phyloP scores from a whole-genome alignment of 2,797 vertebrate species.

The Botia kubotai region DNA sequence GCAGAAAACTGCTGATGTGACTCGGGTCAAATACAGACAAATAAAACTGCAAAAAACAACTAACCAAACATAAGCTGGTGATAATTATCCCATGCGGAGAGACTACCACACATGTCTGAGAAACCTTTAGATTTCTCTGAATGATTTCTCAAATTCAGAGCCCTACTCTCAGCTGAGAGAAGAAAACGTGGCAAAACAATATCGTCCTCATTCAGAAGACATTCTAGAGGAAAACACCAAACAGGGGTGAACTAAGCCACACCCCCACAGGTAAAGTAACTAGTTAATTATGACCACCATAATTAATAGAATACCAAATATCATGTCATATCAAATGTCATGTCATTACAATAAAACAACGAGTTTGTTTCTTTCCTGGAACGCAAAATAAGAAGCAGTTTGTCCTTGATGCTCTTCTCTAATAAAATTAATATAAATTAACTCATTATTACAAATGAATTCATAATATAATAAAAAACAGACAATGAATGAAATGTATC shows the following conservation, averaged over 20 bases:
- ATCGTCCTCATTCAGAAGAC: neutral
- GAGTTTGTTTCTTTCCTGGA: too few relatives aligned
- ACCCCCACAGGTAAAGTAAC: neutral
- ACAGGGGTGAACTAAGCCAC: neutral
- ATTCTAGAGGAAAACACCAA: neutral
- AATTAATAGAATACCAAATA: too few relatives aligned
- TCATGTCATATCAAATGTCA: too few relatives aligned
- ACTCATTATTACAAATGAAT: too few relatives aligned
- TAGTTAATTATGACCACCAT: neutral
- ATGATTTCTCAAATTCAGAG: constrained; percentile 66
- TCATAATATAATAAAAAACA: too few relatives aligned
- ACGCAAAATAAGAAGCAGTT: too few relatives aligned
- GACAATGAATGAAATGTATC: too few relatives aligned
- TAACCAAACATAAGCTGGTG: neutral
- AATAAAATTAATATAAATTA: too few relatives aligned
- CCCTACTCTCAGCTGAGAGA: constrained; percentile 68
- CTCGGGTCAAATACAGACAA: neutral
- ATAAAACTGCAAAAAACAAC: constrained; percentile 6
- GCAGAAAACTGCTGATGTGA: neutral
- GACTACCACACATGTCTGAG: constrained; percentile 3
- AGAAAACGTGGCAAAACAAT: neutral
- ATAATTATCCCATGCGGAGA: constrained; percentile 6
- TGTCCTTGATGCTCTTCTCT: too few relatives aligned
- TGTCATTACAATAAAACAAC: too few relatives aligned
- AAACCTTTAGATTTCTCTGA: constrained; percentile 57